Conservation (phyloP, 2,888 invertebrate genomes). For the Ectemnius cavifrons region DNA sequence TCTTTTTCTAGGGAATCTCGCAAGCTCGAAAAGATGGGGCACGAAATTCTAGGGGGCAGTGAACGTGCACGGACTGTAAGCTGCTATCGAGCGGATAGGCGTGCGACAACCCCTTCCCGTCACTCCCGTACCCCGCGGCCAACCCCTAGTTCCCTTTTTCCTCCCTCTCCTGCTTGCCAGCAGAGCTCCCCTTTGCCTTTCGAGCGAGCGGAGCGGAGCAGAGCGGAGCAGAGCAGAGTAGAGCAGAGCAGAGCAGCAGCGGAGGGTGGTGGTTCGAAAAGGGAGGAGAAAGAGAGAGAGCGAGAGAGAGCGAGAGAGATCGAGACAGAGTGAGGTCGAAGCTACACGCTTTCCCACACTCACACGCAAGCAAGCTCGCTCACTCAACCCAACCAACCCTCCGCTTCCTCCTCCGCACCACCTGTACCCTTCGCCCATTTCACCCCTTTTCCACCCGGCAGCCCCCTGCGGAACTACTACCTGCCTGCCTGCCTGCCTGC, state of each 20-base stretch:
- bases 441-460: constrained; percentile 41
- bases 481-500: constrained; percentile 15
- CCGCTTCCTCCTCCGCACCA: constrained; percentile 44
- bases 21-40: constrained; percentile 54
- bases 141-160: constrained; percentile 53
- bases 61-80: constrained; percentile 74
- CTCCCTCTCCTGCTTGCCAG: constrained; percentile 50
- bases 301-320: constrained; percentile 36
- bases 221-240: too few species aligned
- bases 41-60: constrained; percentile 62
- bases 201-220: constrained; percentile 47
- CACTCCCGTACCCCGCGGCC: constrained; percentile 28
- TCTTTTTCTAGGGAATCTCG: constrained; percentile 34
- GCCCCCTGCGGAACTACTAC: constrained; percentile 39
- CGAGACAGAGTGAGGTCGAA: constrained; percentile 18
- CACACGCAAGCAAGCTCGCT: constrained; percentile 18
- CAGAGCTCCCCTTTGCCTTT: constrained; percentile 33
- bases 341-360: constrained; percentile 71
- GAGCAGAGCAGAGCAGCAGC: constrained; percentile 34
- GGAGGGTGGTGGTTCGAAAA: constrained; percentile 49
- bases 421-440: constrained; percentile 59
- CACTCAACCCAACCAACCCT: constrained; percentile 27
- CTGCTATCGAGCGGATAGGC: constrained; percentile 77
- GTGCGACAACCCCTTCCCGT: constrained; percentile 69
- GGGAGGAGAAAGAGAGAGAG: constrained; percentile 54